Evolutionary conservation across 2,797 vertebrate genomes (phyloP).

Genomic region (Esox masquinongy): DNA sequence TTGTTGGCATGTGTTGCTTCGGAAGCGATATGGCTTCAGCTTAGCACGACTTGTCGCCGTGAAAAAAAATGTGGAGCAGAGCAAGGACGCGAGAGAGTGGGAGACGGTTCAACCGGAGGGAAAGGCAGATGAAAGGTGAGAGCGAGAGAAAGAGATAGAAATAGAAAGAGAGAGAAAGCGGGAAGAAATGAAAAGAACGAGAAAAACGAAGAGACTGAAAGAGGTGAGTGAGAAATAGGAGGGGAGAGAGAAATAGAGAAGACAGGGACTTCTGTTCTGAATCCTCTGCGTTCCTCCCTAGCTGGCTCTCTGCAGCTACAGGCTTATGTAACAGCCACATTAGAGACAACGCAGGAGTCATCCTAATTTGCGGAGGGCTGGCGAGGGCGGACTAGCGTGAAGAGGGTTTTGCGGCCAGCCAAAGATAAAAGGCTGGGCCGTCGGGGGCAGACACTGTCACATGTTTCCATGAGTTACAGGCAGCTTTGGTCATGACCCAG

Average conservation of each 20-base stretch:
- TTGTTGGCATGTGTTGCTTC: slow-evolving; percentile 55
- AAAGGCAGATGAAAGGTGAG: not conserved
- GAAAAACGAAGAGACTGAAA: not conserved
- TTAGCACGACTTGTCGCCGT: slow-evolving; percentile 49
- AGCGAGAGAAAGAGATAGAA: not conserved
- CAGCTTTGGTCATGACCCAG: slow-evolving; percentile 11
- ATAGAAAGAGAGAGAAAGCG: not conserved
- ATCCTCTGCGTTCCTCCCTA: not conserved
- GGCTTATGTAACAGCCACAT: slow-evolving; percentile 6
- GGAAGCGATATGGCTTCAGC: slow-evolving; percentile 54
- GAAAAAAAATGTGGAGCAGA: slow-evolving; percentile 22
- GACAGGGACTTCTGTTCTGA: not conserved
- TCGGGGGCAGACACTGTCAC: not conserved
- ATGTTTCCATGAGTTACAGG: not conserved
- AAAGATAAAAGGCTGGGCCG: slow-evolving; percentile 4
- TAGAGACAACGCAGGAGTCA: not conserved
- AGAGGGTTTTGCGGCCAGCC: slow-evolving; percentile 6
- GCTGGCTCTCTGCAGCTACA: not conserved
- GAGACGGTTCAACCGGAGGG: not conserved
- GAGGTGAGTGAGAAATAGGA: not conserved
- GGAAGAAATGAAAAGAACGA: not conserved
- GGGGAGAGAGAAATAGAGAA: slow-evolving; percentile 3
- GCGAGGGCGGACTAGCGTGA: not conserved
- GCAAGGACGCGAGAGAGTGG: slow-evolving; percentile 20
- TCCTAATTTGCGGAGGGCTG: not conserved